Percentiles rank a stretch among this genome's conserved stretches.
Evolutionary conservation across 1,140 invertebrate genomes (phyloP).

Genomic region (Macrocentrus cingulum): DNA sequence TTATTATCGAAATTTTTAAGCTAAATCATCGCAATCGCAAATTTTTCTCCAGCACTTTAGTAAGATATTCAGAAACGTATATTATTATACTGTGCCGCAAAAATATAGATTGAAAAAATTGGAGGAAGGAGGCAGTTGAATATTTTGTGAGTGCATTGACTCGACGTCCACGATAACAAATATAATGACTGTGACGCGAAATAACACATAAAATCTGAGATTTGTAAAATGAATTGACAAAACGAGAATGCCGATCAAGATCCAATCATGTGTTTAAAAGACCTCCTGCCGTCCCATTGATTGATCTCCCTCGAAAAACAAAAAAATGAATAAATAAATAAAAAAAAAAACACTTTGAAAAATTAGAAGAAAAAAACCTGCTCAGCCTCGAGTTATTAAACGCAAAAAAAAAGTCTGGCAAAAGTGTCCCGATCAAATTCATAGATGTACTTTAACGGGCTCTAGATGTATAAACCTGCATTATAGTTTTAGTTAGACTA

Average conservation of each 20-base stretch:
- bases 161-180: background rate
- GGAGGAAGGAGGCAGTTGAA: background rate
- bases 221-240: constrained; percentile 17
- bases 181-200: constrained; percentile 15
- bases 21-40: too few relatives aligned
- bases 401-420: constrained; percentile 11
- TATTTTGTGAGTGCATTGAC: background rate
- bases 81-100: too few relatives aligned
- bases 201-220: constrained; percentile 4
- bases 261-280: constrained; percentile 21
- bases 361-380: constrained; percentile 12
- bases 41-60: too few relatives aligned
- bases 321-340: too few relatives aligned
- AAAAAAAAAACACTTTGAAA: too few relatives aligned
- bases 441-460: constrained; percentile 9
- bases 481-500: constrained; percentile 10
- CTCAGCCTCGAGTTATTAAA: constrained; percentile 19
- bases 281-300: constrained; percentile 25
- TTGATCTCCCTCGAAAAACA: constrained; percentile 13
- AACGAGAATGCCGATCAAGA: constrained; percentile 1
- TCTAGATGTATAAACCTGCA: constrained; percentile 20
- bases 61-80: too few relatives aligned
- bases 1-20: too few relatives aligned
- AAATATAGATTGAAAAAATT: too few relatives aligned
- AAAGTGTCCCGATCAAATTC: constrained; percentile 9